A percentile compares a stretch with the other conserved stretches of the same genome.
Conservation (phyloP, 2,888 invertebrate genomes). For the Poecilus cupreus region DNA sequence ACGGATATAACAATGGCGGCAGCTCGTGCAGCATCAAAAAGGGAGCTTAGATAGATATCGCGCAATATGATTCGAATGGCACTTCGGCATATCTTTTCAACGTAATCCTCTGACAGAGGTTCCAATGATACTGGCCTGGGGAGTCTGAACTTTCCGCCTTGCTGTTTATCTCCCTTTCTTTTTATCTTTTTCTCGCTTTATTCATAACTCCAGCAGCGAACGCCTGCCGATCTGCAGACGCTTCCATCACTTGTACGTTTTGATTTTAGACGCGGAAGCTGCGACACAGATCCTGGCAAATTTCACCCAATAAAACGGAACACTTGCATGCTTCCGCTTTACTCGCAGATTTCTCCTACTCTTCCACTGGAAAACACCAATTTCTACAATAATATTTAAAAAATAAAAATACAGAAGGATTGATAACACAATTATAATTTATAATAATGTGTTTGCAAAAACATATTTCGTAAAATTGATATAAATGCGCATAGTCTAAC, state of each 20-base stretch:
- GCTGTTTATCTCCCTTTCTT: slow-evolving; percentile 58
- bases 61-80: slow-evolving; percentile 70
- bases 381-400: too few species aligned
- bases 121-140: slow-evolving; percentile 68
- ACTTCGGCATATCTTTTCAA: slow-evolving; percentile 68
- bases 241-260: slow-evolving; percentile 35
- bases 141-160: slow-evolving; percentile 60
- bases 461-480: too few species aligned
- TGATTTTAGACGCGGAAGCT: slow-evolving; percentile 40
- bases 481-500: too few species aligned
- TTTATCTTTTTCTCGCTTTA: slow-evolving; percentile 64
- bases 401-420: too few species aligned
- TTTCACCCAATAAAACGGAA: slow-evolving; percentile 27
- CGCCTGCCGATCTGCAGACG: slow-evolving; percentile 4
- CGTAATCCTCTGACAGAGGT: slow-evolving; percentile 69
- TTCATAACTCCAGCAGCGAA: slow-evolving; percentile 65
- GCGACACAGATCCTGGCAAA: slow-evolving; percentile 26
- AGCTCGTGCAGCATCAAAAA: slow-evolving; percentile 68
- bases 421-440: too few species aligned
- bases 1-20: slow-evolving; percentile 68
- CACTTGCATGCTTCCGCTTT: background rate
- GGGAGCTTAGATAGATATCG: slow-evolving; percentile 70
- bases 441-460: too few species aligned
- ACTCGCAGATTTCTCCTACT: background rate
- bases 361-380: too few species aligned